Base-by-base conservation (phyloP, 2,797 vertebrate species). In the Gila robusta region DNA sequence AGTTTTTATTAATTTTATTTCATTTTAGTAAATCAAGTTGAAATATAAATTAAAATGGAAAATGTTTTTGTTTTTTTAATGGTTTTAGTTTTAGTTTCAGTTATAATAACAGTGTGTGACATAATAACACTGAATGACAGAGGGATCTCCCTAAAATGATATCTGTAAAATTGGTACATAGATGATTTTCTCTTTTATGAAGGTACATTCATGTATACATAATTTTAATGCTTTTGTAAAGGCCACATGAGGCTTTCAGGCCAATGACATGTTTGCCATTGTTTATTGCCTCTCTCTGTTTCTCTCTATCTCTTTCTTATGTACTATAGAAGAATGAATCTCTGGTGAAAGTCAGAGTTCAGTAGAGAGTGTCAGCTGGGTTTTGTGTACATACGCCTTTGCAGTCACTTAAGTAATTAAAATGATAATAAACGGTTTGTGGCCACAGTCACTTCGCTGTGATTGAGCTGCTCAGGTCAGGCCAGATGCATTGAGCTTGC, bases 351-450 rank as follows among this genome's bases (percentile, higher is more conserved):
- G 84, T 47, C 84, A 64, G 47, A 70, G 82, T 86, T 78, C 59
- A 73, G 39, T 52, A 66, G 56, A 87, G 69, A 54, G 81, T 88
- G 84, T 90, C 85, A 83, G n/a, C 83, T 66, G 26, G 78, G 77
- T 89, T 89, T 90, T 91, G 72, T 87, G 54, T 86, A 47, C 67
- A 86, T 67, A 74, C 16, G 54, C 78, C 62, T 83, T 89, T 76
- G 77, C 86, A 83, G 71, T 89, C 66, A 59, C 84, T 89, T 87
- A 82, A 85, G 67, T 87, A 89, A 89, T 89, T 87, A 87, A 88
- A 90, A 86, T 76, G 66, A 91, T 87, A 90, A 91, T 89, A 91
- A 89, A 91, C 74, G 32, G 8, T 81, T 79, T 41, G 49, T 41
- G 69, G 81, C 83, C 80, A 16, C 44, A 84, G 70, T 2, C 73